These are phyloP conservation scores for Oegoconia quadripuncta DNA, from an alignment of 2,888 invertebrate species.

Conservation along the genomic window DNA sequence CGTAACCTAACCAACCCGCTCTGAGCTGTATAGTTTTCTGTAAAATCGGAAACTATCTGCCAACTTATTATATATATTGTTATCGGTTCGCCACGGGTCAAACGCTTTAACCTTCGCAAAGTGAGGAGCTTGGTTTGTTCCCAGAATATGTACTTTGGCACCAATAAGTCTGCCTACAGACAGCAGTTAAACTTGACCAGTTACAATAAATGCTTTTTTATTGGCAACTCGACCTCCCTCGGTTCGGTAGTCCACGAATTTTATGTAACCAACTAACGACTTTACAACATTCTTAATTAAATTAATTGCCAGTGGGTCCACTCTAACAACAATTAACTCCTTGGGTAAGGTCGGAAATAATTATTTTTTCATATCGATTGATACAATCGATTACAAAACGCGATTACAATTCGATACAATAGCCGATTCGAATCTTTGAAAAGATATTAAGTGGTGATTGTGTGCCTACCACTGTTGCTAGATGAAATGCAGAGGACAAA, in stretches of 20 bases:
- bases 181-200: neutral
- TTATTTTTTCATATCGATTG: slow-evolving; percentile 53
- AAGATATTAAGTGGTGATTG: slow-evolving; percentile 43
- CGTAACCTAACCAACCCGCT: no score
- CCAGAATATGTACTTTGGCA: no score
- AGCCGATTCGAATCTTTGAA: slow-evolving; percentile 54
- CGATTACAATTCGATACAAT: slow-evolving; percentile 59
- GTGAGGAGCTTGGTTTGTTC: no score
- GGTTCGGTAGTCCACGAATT: slow-evolving; percentile 35
- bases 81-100: no score
- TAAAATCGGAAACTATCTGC: no score
- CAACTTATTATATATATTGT: no score
- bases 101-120: no score
- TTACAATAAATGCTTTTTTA: slow-evolving; percentile 16
- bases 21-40: no score
- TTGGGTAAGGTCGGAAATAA: slow-evolving; percentile 69
- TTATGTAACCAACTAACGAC: slow-evolving; percentile 40
- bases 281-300: slow-evolving; percentile 55
- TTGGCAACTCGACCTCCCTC: slow-evolving; percentile 29
- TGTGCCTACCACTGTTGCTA: slow-evolving; percentile 22
- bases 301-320: slow-evolving; percentile 54
- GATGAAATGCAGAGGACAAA: neutral
- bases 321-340: slow-evolving; percentile 55
- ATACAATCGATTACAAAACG: slow-evolving; percentile 61
- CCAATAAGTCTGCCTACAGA: no score